Percentiles rank a stretch among this genome's conserved stretches.
Conservation (phyloP, 2,888 invertebrate genomes). For the Biston stratarius region DNA sequence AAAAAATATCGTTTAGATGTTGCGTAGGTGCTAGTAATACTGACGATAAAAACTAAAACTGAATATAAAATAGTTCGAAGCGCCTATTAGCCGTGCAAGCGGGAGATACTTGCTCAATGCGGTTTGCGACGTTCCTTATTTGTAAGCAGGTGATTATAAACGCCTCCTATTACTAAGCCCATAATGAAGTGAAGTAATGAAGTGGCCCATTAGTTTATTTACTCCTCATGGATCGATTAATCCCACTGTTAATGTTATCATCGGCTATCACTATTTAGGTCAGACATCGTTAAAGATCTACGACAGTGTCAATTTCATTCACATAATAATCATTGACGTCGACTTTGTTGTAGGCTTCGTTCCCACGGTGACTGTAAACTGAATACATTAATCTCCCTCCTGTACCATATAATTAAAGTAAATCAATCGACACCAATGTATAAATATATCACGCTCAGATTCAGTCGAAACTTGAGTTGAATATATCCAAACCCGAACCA, state of each 20-base stretch:
- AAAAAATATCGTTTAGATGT: slow-evolving; percentile 48
- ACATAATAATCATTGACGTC: slow-evolving; percentile 31
- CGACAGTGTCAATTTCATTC: slow-evolving; percentile 10
- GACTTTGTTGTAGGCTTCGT: slow-evolving; percentile 38
- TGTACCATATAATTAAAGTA: slow-evolving; percentile 46
- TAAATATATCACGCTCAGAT: slow-evolving; percentile 70
- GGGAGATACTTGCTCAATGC: slow-evolving; percentile 62
- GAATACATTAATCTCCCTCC: slow-evolving; percentile 39
- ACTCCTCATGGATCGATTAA: slow-evolving; percentile 28
- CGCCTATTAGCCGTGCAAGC: slow-evolving; percentile 67
- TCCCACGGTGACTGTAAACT: slow-evolving; percentile 39
- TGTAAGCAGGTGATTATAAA: slow-evolving; percentile 69
- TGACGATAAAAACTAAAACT: slow-evolving; percentile 75
- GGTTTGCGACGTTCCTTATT: slow-evolving; percentile 65
- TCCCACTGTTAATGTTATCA: slow-evolving; percentile 11
- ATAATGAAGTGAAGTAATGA: slow-evolving; percentile 34
- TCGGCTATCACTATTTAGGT: slow-evolving; percentile 15
- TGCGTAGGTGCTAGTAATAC: slow-evolving; percentile 71
- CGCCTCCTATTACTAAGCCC: slow-evolving; percentile 44
- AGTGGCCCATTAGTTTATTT: slow-evolving; percentile 38
- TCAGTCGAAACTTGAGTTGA: slow-evolving; percentile 54
- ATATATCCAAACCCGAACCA: slow-evolving; percentile 30
- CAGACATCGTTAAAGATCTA: slow-evolving; percentile 11
- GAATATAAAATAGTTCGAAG: slow-evolving; percentile 74
- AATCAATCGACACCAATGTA: slow-evolving; percentile 59